Conservation (phyloP, 1,140 invertebrate species). For the Babylonia areolata region DNA sequence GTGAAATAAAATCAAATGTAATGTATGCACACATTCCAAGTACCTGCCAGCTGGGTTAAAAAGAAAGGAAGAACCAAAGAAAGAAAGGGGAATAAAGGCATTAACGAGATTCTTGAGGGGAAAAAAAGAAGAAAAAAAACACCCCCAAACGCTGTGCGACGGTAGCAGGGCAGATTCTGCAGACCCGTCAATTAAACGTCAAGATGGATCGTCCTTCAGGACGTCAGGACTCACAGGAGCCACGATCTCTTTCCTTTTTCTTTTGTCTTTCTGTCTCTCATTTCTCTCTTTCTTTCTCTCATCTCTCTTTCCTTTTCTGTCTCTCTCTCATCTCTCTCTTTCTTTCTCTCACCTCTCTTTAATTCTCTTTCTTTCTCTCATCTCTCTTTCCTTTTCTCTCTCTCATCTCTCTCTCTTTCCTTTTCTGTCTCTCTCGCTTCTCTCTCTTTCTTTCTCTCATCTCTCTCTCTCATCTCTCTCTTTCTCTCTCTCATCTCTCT, state of each 20-base stretch:
- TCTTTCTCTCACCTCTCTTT: not conserved
- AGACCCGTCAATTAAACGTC: not conserved
- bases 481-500: not conserved
- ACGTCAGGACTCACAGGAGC: too few species aligned
- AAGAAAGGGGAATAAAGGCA: not conserved
- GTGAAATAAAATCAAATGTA: too few species aligned
- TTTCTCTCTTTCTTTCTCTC: slow-evolving; percentile 7
- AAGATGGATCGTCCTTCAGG: not conserved
- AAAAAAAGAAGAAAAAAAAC: too few species aligned
- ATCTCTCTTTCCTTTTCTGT: not conserved
- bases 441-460: too few species aligned
- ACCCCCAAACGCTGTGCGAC: too few species aligned
- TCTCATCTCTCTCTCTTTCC: too few species aligned
- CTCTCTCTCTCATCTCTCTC: too few species aligned
- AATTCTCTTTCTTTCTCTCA: not conserved
- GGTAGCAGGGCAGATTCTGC: too few species aligned
- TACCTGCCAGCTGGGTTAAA: not conserved
- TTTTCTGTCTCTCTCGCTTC: too few species aligned
- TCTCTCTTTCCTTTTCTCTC: too few species aligned
- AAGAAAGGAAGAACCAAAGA: not conserved
- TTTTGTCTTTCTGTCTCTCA: not conserved
- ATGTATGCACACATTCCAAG: too few species aligned
- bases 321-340: not conserved
- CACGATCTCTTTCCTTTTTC: not conserved
- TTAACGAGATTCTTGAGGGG: not conserved